Percentiles rank a stretch among this genome's conserved stretches.
phyloP scores from a whole-genome alignment of 2,113 vertebrate genomes.

The Solenodon paradoxus region DNA sequence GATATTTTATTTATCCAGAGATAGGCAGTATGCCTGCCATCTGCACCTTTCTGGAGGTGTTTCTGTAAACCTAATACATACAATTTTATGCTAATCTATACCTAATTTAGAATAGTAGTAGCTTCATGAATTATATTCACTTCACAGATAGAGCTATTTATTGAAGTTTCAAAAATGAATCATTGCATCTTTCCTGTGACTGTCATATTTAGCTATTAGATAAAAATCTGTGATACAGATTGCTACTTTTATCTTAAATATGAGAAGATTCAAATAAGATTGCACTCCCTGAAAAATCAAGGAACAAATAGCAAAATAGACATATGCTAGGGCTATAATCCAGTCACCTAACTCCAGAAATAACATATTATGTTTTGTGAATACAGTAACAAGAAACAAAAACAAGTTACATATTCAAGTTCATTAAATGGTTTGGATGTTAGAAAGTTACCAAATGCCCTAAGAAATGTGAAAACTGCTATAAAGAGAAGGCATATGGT shows the following conservation, averaged over 20 bases:
- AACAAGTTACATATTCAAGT: not conserved
- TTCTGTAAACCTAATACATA: not conserved
- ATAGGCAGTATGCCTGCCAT: not conserved
- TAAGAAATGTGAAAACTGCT: not conserved
- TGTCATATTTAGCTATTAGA: not conserved
- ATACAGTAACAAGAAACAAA: not conserved
- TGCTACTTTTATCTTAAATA: conserved; percentile 13
- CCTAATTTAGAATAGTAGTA: not conserved
- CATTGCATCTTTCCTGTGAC: not conserved
- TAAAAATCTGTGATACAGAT: not conserved
- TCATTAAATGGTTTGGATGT: not conserved
- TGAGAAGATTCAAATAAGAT: not conserved
- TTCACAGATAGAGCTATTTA: not conserved
- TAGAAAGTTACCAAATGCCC: not conserved
- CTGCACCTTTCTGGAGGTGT: not conserved
- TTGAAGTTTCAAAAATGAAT: conserved; percentile 1
- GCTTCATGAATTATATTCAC: not conserved
- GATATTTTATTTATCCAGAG: conserved; percentile 9
- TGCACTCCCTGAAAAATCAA: not conserved
- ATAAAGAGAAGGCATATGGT: not conserved
- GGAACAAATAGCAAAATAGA: not conserved
- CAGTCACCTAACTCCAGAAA: not conserved
- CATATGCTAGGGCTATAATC: not conserved
- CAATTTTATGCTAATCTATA: not conserved
- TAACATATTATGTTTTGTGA: not conserved